These are phyloP conservation scores for Darevskia mixta DNA, from an alignment of 2,797 vertebrate genomes.

Conservation along the genomic window DNA sequence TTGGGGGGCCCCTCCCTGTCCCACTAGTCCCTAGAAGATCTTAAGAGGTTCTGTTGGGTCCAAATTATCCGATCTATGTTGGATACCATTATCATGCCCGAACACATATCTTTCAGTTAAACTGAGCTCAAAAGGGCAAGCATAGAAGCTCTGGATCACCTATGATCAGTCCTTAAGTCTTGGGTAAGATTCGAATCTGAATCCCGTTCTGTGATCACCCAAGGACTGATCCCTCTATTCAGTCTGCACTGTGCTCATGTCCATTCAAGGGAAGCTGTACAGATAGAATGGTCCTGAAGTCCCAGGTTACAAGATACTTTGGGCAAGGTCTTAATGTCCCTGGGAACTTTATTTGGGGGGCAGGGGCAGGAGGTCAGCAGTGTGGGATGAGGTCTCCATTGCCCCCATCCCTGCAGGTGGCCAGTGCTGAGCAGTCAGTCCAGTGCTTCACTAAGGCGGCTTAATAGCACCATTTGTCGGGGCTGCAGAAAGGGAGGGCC, in stretches of 20 bases:
- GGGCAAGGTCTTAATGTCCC: constrained; percentile 1
- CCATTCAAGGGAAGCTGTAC: background rate
- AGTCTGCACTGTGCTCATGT: background rate
- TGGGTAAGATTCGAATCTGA: background rate
- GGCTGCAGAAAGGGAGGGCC: constrained; percentile 50
- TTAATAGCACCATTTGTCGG: constrained; percentile 59
- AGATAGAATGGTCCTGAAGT: background rate
- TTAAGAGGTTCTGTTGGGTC: background rate
- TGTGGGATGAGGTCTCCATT: background rate
- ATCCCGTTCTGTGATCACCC: background rate
- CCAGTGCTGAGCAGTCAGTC: constrained; percentile 29
- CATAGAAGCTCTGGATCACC: background rate
- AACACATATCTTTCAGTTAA: background rate
- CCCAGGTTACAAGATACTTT: constrained; percentile 5
- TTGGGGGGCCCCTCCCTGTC: background rate
- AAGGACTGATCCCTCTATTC: background rate
- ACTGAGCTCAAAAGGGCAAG: background rate
- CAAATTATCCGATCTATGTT: background rate
- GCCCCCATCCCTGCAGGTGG: constrained; percentile 9
- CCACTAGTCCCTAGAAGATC: background rate
- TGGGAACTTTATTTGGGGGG: background rate
- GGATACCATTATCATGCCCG: background rate
- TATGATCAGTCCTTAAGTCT: background rate
- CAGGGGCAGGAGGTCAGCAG: background rate
- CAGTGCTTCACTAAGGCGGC: constrained; percentile 68